phyloP scores from a whole-genome alignment of 2,888 invertebrate genomes.

The Teleogryllus oceanicus region DNA sequence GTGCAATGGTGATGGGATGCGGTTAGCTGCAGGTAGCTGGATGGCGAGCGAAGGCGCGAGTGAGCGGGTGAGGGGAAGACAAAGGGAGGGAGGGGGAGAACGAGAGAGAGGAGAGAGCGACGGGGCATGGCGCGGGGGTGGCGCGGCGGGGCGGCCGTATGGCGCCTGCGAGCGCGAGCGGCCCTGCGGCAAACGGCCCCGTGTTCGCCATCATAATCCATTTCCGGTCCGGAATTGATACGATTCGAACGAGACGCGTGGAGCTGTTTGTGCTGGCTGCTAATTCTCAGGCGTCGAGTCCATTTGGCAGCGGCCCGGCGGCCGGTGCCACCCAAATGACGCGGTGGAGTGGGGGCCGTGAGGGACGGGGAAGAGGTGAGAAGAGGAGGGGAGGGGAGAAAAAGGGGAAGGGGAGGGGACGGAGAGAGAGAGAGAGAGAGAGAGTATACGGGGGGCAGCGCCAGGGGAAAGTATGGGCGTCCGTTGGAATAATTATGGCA shows the following conservation, averaged over 20 bases:
- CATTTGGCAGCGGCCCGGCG: neutral
- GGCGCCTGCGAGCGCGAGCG: neutral
- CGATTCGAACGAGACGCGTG: neutral
- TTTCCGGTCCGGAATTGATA: neutral
- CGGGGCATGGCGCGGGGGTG: too few species aligned
- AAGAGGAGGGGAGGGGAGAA: neutral
- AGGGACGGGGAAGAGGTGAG: neutral
- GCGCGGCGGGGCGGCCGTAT: too few species aligned
- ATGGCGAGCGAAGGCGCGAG: too few species aligned
- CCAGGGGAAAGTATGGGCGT: neutral
- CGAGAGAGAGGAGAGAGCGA: too few species aligned
- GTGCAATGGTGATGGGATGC: too few species aligned
- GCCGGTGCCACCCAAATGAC: too few species aligned
- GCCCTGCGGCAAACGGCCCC: neutral
- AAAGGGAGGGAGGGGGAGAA: too few species aligned
- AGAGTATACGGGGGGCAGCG: neutral
- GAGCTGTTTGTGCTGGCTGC: neutral
- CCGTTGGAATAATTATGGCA: too few species aligned
- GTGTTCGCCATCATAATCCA: constrained; percentile 3
- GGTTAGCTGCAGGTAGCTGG: too few species aligned
- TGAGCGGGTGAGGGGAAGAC: too few species aligned
- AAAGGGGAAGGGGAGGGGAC: neutral
- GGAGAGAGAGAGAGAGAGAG: neutral
- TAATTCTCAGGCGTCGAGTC: constrained; percentile 3
- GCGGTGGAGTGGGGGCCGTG: neutral